phyloP scores from a whole-genome alignment of 2,797 vertebrate genomes.

The Percopsis omiscomaycus region DNA sequence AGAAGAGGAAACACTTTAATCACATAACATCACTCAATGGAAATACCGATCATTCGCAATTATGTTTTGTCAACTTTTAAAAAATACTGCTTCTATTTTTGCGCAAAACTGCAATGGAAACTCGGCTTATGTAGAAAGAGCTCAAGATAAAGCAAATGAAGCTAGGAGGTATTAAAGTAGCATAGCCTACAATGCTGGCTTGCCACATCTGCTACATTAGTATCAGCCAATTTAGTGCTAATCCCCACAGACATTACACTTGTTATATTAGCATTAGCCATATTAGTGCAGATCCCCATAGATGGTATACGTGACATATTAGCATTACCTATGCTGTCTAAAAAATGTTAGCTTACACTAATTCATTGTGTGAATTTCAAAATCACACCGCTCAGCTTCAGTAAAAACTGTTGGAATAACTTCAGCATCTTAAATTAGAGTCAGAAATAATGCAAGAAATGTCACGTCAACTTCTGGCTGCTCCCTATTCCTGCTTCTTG shows the following conservation, averaged over 20 bases:
- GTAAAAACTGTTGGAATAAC: slow-evolving; percentile 60
- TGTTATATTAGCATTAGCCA: slow-evolving; percentile 25
- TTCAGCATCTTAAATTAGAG: slow-evolving; percentile 43
- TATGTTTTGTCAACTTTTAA: too few relatives aligned
- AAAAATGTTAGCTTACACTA: slow-evolving; percentile 3
- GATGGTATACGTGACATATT: neutral
- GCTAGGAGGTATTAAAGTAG: neutral
- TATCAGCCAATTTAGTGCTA: neutral
- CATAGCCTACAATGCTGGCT: neutral
- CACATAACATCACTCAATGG: too few relatives aligned
- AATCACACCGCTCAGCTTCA: slow-evolving; percentile 42
- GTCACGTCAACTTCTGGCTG: slow-evolving; percentile 57
- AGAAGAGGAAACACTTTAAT: too few relatives aligned
- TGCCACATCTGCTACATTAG: slow-evolving; percentile 1
- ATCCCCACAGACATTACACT: neutral
- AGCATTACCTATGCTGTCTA: neutral
- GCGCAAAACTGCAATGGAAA: too few relatives aligned
- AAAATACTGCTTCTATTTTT: too few relatives aligned
- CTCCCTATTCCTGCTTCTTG: slow-evolving; percentile 49
- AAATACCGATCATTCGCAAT: too few relatives aligned
- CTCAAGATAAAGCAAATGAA: too few relatives aligned
- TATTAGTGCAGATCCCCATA: slow-evolving; percentile 29
- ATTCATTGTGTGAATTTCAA: slow-evolving; percentile 46
- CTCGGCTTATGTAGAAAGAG: too few relatives aligned
- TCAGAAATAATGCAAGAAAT: slow-evolving; percentile 55